These are phyloP conservation scores for Trichonephila clavipes DNA, from an alignment of 1,140 invertebrate species.

Conservation along the genomic window DNA sequence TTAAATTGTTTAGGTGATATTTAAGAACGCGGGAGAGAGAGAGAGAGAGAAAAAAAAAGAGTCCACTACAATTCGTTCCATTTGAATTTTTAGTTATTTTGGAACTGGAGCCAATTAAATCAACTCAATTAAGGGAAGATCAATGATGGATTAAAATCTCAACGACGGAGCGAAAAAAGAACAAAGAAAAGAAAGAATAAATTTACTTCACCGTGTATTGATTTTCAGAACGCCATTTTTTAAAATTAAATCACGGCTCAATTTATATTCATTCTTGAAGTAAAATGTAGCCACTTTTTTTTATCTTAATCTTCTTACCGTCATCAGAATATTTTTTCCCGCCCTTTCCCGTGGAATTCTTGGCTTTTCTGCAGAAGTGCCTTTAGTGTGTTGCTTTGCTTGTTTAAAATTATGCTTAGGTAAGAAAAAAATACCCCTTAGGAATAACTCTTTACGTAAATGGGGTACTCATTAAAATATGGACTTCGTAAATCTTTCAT, in stretches of 20 bases:
- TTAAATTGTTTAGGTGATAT: neutral
- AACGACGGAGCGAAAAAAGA: neutral
- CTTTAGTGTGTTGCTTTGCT: neutral
- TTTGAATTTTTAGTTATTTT: slow-evolving; percentile 16
- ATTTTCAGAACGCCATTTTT: slow-evolving; percentile 23
- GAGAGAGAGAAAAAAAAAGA: neutral
- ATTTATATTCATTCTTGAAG: slow-evolving; percentile 33
- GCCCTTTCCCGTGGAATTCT: neutral
- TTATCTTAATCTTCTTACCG: slow-evolving; percentile 22
- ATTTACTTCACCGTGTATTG: slow-evolving; percentile 23
- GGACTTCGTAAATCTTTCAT: slow-evolving; percentile 1
- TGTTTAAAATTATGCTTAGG: slow-evolving; percentile 23
- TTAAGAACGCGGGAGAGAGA: neutral
- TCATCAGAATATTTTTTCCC: neutral
- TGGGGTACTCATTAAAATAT: neutral
- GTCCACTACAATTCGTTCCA: neutral
- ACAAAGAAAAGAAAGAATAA: neutral
- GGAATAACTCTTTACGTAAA: slow-evolving; percentile 18
- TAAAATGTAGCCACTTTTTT: slow-evolving; percentile 11
- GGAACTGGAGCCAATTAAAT: neutral
- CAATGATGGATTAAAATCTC: slow-evolving; percentile 19
- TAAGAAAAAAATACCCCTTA: neutral
- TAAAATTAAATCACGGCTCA: slow-evolving; percentile 44
- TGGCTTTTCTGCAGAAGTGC: neutral
- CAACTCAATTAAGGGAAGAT: slow-evolving; percentile 20